These are phyloP conservation scores for Eulemur coronatus DNA, from an alignment of 2,797 vertebrate species.

Conservation along the genomic window DNA sequence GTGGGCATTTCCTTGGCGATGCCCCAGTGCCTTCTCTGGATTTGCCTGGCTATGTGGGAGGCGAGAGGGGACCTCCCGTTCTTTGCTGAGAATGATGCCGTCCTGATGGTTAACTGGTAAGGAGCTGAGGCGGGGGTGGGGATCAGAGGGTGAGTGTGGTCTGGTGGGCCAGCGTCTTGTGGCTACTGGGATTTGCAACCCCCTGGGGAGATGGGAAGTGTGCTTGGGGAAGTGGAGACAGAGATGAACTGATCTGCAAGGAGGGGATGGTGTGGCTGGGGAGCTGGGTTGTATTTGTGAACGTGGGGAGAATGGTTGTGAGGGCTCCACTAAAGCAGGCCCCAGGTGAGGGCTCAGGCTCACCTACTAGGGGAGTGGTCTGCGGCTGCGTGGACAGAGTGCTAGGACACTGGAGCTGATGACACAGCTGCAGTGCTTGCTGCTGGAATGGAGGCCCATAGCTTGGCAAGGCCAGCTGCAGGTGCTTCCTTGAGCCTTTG, in stretches of 20 bases:
- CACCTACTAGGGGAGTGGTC: neutral
- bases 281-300: fast-evolving
- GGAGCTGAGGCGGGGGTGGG: slow-evolving; percentile 63
- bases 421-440: neutral
- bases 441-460: no score
- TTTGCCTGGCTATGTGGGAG: slow-evolving; percentile 90
- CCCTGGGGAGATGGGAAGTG: neutral
- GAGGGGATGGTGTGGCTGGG: fast-evolving
- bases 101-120: slow-evolving; percentile 97
- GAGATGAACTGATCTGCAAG: no score
- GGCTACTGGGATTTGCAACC: neutral
- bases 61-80: slow-evolving; percentile 93
- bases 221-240: neutral
- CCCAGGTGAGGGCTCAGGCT: neutral
- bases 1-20: slow-evolving; percentile 71
- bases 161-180: neutral
- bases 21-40: slow-evolving; percentile 87
- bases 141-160: no score
- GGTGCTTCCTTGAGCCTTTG: neutral
- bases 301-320: fast-evolving
- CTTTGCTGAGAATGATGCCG: slow-evolving; percentile 94
- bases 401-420: neutral
- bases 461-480: neutral
- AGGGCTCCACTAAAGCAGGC: neutral
- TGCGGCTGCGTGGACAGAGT: fast-evolving